Evolutionary conservation across 2,888 invertebrate genomes (phyloP).

Genomic region (Pteria penguin): DNA sequence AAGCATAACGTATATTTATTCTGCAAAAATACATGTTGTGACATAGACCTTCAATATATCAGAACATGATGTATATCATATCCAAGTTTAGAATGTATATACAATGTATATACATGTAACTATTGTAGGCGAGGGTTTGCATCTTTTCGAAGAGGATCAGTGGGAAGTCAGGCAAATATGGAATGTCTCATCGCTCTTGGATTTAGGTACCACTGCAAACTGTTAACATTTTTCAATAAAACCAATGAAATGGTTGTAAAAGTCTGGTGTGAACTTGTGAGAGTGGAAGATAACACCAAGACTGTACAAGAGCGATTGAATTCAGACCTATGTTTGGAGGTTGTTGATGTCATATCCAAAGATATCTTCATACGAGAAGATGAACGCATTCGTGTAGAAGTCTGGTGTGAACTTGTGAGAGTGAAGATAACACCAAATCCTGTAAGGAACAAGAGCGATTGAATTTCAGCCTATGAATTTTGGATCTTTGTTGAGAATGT

Average conservation of each 20-base stretch:
- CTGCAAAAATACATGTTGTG: too few species aligned
- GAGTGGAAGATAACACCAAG: not conserved
- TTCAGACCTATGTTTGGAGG: not conserved
- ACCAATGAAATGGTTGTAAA: not conserved
- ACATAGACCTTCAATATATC: too few species aligned
- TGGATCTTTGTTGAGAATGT: too few species aligned
- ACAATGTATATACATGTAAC: too few species aligned
- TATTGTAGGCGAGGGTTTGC: too few species aligned
- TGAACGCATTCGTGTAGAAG: constrained; percentile 1
- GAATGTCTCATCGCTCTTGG: constrained; percentile 11
- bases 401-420: too few species aligned
- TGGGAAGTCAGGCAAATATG: constrained; percentile 1
- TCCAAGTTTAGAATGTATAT: too few species aligned
- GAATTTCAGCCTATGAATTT: too few species aligned
- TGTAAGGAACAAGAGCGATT: too few species aligned
- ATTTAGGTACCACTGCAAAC: constrained; percentile 12
- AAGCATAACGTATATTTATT: too few species aligned
- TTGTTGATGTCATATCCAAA: not conserved
- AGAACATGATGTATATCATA: too few species aligned
- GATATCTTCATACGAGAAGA: constrained; percentile 15
- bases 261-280: constrained; percentile 20
- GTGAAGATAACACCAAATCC: too few species aligned
- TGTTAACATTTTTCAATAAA: constrained; percentile 16
- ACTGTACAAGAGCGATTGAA: not conserved
- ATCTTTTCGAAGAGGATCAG: not conserved